Percentiles rank a stretch among this genome's conserved stretches.
Evolutionary conservation across 2,113 vertebrate species (phyloP).

Genomic region (Brachionichthys hirsutus): DNA sequence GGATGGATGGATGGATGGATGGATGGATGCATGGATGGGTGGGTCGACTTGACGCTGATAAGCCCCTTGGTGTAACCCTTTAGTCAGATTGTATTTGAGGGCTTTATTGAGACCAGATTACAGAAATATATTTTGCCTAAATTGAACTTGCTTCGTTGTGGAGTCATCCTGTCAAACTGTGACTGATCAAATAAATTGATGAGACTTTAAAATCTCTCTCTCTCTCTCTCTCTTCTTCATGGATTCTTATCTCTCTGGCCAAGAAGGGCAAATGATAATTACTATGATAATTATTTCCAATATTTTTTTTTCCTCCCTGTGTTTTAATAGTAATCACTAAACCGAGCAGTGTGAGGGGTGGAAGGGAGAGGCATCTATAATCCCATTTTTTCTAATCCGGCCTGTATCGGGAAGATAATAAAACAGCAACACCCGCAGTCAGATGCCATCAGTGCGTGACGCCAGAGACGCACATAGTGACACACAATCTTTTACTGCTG

Average conservation of each 20-base stretch:
- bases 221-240: constrained; percentile 22
- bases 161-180: constrained; percentile 46
- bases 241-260: constrained; percentile 69
- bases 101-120: too few relatives aligned
- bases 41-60: too few relatives aligned
- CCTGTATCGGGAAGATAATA: constrained; percentile 75
- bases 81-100: too few relatives aligned
- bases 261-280: constrained; percentile 63
- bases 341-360: constrained; percentile 50
- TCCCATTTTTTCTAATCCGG: constrained; percentile 76
- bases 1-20: too few relatives aligned
- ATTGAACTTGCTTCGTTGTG: too few relatives aligned
- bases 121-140: too few relatives aligned
- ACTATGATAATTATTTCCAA: constrained; percentile 78
- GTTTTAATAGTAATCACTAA: constrained; percentile 77
- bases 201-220: constrained; percentile 55
- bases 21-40: too few relatives aligned
- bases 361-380: constrained; percentile 65
- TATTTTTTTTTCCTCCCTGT: constrained; percentile 51
- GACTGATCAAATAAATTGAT: constrained; percentile 64
- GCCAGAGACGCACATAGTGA: constrained; percentile 42
- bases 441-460: constrained; percentile 75
- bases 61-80: too few relatives aligned
- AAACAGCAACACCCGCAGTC: constrained; percentile 66
- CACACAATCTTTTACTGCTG: constrained; percentile 31